Evolutionary conservation across 2,888 invertebrate genomes (phyloP).

Genomic region (Gymnoscelis rufifasciata): DNA sequence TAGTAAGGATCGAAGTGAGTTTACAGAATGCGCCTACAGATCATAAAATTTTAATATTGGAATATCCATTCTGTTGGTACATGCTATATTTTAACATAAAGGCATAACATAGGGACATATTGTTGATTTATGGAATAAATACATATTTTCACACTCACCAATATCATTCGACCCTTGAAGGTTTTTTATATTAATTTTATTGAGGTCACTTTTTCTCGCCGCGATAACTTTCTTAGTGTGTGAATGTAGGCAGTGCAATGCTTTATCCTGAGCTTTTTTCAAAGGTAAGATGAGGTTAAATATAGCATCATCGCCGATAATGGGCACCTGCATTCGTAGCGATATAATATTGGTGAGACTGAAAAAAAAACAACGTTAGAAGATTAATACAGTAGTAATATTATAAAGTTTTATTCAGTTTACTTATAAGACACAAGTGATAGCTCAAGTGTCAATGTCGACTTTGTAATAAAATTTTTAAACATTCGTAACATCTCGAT

Average conservation of each 20-base stretch:
- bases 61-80: too few species aligned
- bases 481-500: too few species aligned
- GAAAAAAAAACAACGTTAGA: constrained; percentile 16
- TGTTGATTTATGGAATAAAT: too few species aligned
- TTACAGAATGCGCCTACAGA: too few species aligned
- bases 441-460: too few species aligned
- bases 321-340: constrained; percentile 54
- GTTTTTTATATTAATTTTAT: constrained; percentile 40
- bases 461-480: too few species aligned
- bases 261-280: constrained; percentile 77
- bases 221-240: constrained; percentile 67
- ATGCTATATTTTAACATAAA: too few species aligned
- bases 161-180: constrained; percentile 39
- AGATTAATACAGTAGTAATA: neutral
- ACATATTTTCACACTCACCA: constrained; percentile 39
- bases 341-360: constrained; percentile 44
- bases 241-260: constrained; percentile 61
- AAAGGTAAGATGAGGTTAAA: constrained; percentile 72
- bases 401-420: too few species aligned
- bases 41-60: too few species aligned
- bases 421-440: too few species aligned
- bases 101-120: too few species aligned
- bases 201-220: constrained; percentile 52
- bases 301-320: constrained; percentile 46
- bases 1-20: too few species aligned